These are phyloP conservation scores for Melozone crissalis DNA, from an alignment of 2,113 vertebrate genomes.

Conservation along the genomic window DNA sequence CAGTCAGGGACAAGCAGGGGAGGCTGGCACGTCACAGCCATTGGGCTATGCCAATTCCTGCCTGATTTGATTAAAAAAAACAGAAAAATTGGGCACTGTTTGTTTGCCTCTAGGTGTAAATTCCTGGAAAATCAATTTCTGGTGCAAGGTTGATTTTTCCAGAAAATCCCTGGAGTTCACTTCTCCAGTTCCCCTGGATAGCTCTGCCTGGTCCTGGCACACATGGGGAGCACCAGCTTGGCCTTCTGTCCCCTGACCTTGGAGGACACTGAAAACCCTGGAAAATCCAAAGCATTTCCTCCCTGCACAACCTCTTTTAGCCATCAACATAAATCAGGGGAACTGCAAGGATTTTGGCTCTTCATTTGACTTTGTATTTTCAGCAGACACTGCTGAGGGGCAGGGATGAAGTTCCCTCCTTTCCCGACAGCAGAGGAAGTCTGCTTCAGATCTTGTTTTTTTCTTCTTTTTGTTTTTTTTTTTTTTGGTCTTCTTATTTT, in stretches of 20 bases:
- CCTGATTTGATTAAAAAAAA: accelerated
- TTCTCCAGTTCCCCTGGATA: accelerated
- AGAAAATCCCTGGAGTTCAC: background rate
- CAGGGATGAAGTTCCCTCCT: background rate
- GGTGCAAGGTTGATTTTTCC: background rate
- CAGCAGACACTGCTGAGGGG: accelerated
- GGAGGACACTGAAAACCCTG: background rate
- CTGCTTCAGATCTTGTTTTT: background rate
- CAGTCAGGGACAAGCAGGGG: accelerated
- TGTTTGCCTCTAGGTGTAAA: background rate
- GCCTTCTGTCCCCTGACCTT: background rate
- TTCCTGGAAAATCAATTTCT: background rate
- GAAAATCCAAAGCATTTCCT: background rate
- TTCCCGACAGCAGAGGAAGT: background rate
- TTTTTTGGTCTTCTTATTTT: background rate
- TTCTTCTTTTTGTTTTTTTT: background rate
- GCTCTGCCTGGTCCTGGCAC: background rate
- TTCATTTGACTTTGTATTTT: background rate
- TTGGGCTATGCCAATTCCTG: accelerated
- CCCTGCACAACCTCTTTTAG: accelerated
- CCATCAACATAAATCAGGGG: background rate
- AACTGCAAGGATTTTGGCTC: accelerated
- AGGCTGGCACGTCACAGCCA: accelerated
- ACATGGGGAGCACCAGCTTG: background rate
- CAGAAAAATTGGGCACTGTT: accelerated